Base-by-base conservation (phyloP, 2,888 invertebrate species). In the Zygothrica quintamaculata region DNA sequence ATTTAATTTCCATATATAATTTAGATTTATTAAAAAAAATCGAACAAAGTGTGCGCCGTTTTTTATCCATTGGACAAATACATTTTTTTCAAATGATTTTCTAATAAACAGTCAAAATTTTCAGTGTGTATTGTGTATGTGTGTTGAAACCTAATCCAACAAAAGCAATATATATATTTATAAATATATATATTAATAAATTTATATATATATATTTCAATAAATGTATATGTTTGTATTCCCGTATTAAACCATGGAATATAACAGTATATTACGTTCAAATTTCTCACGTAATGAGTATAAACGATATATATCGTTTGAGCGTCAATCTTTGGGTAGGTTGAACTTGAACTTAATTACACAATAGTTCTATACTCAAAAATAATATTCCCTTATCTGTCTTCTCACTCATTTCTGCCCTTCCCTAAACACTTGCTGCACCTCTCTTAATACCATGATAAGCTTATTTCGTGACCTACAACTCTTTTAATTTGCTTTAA, bases 261-360 rank as follows among this genome's bases (percentile, higher is more conserved):
- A 75, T 37, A 60, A 77, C 34, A 75, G 53, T 34, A 44, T 77
- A 39, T 77, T 82, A 70, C 86, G 88, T 48, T 90, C 90, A 22
- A 90, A 90, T 72, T 90, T 90, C 36, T 81, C 74, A 15, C 84
- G 84, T 34, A 65, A 77, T 72, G 89, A 90, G 46, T 90, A 90
- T 53, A 77, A 74, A 29, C 78, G 88, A 74, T 90, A 90, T 65
- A 88, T 90, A 65, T 90, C 90, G 13, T 90, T 56, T 55, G 90
- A 90, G 26, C 88, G 89, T 15, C 89, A 86, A 42, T 77, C 81
- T 31, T 67, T 78, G 76, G 82, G 88, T 88, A 87, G 58, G 89
- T 85, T 69, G 31, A 68, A 81, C 82, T 74, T 69, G 68, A 66
- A 72, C 61, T 57, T 1, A 53, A 67, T 70, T 61, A 61, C 61